Percentiles rank a stretch among this genome's conserved stretches.
Conservation (phyloP, 2,113 vertebrate genomes). For the Dipodomys spectabilis region DNA sequence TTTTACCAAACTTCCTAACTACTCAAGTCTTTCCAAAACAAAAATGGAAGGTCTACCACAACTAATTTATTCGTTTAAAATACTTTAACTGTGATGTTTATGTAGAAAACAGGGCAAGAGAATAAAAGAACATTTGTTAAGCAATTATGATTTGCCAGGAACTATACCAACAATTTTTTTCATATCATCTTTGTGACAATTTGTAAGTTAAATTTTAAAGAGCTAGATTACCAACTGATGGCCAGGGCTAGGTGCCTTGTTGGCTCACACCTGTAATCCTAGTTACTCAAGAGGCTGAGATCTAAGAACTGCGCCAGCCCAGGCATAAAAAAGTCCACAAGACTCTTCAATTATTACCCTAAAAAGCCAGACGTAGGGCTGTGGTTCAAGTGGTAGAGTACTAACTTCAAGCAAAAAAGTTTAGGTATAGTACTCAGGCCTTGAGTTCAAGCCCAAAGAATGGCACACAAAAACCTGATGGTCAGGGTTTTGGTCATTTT, state of each 20-base stretch:
- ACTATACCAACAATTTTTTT: neutral
- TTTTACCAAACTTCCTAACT: slow-evolving; percentile 55
- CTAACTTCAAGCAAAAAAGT: too few relatives aligned
- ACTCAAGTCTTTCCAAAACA: slow-evolving; percentile 52
- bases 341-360: too few relatives aligned
- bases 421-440: too few relatives aligned
- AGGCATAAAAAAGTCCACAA: too few relatives aligned
- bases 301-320: too few relatives aligned
- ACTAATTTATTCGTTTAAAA: slow-evolving; percentile 36
- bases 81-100: slow-evolving; percentile 7
- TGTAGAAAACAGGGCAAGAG: slow-evolving; percentile 26
- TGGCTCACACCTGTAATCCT: too few relatives aligned
- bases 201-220: neutral
- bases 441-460: too few relatives aligned
- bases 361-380: too few relatives aligned
- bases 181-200: neutral
- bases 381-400: too few relatives aligned
- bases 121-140: slow-evolving; percentile 30
- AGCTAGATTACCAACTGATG: too few relatives aligned
- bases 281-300: too few relatives aligned
- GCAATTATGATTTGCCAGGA: neutral
- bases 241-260: too few relatives aligned
- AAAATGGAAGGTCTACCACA: slow-evolving; percentile 46
- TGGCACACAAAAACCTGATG: neutral
- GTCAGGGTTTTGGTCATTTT: neutral